phyloP scores from a whole-genome alignment of 2,113 vertebrate species.

The Platichthys flesus region DNA sequence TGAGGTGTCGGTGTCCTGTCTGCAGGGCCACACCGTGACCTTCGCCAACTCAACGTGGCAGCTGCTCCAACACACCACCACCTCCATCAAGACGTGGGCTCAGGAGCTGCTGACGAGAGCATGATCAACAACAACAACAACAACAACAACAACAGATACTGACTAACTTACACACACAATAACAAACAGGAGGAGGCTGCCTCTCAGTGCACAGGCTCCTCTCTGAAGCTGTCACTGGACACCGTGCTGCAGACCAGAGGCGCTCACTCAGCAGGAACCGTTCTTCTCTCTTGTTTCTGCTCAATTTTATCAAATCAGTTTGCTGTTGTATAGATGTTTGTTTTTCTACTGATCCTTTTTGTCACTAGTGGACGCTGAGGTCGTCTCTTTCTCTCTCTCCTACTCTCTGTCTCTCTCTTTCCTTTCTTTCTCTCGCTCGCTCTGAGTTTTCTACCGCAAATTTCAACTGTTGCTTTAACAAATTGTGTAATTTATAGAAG shows the following conservation, averaged over 20 bases:
- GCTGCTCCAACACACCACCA: constrained; percentile 86
- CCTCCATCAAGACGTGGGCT: constrained; percentile 89
- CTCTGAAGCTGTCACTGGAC: constrained; percentile 36
- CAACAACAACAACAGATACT: background rate
- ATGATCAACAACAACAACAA: constrained; percentile 60
- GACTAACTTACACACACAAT: constrained; percentile 22
- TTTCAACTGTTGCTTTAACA: constrained; percentile 50
- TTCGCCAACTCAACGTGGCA: constrained; percentile 88
- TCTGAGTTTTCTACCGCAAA: constrained; percentile 70
- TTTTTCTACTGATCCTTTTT: constrained; percentile 70
- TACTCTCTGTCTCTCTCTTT: constrained; percentile 23
- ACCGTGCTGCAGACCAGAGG: constrained; percentile 33
- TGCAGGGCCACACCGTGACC: constrained; percentile 84
- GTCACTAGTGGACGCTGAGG: constrained; percentile 62
- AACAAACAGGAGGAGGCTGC: background rate
- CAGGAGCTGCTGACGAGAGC: constrained; percentile 85
- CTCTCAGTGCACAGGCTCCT: constrained; percentile 20
- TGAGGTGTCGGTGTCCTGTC: constrained; percentile 85
- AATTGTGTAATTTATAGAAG: constrained; percentile 68
- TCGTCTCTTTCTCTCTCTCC: background rate
- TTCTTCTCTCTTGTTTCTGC: constrained; percentile 36
- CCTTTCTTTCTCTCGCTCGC: constrained; percentile 31
- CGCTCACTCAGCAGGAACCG: constrained; percentile 39
- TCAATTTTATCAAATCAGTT: constrained; percentile 50
- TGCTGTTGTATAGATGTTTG: constrained; percentile 55